Conservation (phyloP, 2,888 invertebrate species). For the Dascillus cervinus region DNA sequence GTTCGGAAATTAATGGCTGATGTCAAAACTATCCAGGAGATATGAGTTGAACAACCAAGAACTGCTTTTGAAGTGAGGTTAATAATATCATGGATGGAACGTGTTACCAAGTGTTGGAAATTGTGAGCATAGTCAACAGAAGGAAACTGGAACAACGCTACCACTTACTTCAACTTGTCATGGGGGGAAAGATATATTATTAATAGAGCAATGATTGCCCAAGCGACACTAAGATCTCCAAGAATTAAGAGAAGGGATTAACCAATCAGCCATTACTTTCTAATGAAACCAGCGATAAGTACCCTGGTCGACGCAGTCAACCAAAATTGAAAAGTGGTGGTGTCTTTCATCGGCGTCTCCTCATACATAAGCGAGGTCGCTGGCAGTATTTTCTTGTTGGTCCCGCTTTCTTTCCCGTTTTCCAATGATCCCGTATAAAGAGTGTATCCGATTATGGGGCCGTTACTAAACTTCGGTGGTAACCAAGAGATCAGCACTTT, state of each 20-base stretch:
- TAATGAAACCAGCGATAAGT: constrained; percentile 11
- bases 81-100: too few relatives aligned
- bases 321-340: constrained; percentile 68
- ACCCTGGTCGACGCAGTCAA: constrained; percentile 69
- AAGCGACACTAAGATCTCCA: not conserved
- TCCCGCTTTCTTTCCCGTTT: constrained; percentile 70
- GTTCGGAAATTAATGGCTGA: too few relatives aligned
- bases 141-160: too few relatives aligned
- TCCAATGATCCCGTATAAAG: constrained; percentile 76
- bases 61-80: not conserved
- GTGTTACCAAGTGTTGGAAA: too few relatives aligned
- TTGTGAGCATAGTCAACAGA: too few relatives aligned
- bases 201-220: too few relatives aligned
- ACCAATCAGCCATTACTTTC: too few relatives aligned
- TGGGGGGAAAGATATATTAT: too few relatives aligned
- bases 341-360: constrained; percentile 60
- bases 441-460: constrained; percentile 73
- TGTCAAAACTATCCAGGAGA: too few relatives aligned
- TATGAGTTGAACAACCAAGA: not conserved
- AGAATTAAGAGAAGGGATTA: not conserved
- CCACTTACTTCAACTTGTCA: too few relatives aligned
- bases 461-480: constrained; percentile 77
- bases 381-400: constrained; percentile 65
- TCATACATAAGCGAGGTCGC: constrained; percentile 65
- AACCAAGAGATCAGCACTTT: constrained; percentile 86